Base-by-base conservation (phyloP, 2,113 vertebrate species). In the Limnothrissa miodon region DNA sequence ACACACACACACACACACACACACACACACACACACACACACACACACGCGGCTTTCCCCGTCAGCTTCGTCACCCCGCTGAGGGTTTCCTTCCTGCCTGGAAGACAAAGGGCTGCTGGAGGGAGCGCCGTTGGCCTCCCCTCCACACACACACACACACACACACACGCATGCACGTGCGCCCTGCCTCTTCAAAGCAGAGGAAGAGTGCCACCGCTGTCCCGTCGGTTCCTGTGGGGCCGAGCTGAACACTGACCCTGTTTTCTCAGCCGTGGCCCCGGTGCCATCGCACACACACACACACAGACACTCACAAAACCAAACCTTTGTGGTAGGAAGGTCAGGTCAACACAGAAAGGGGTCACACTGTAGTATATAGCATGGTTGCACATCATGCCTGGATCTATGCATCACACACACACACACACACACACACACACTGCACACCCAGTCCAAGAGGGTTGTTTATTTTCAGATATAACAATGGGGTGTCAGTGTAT, bases 1-100 rank as follows among this genome's bases (percentile, higher is more conserved):
- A 89, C 86, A 88, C 59, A 78, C 88, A 85, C 87, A 78, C 51
- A 59, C n/a, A n/a, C 51, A 45, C n/a, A 39, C 66, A 66, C 79
- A 39, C 82, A 79, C 13, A 81, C 81, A 70, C 29, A 42, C 0
- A 17, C 83, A 9, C 59, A 66, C 59, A 29, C 25, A 29, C 59
- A 29, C 25, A 48, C 3, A 17, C 46, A 90, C 29, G 80, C 81
- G 59, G 59, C 59, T 66, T n/a, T 66, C 85, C 93, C 89, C 90
- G 39, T 86, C 93, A 92, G 92, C 88, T 88, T 92, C 89, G 90
- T 93, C 91, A 90, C 90, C 46, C 93, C 94, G 92, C 91, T 95
- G 92, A 95, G 90, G 88, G 93, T 95, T 95, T 97, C 94, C 95
- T 97, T 96, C 96, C 95, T 96, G 95, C 91, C 93, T 92, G 92